A percentile compares a stretch with the other conserved stretches of the same genome.
phyloP scores from a whole-genome alignment of 2,113 vertebrate species.

The Psephotus haematonotus region DNA sequence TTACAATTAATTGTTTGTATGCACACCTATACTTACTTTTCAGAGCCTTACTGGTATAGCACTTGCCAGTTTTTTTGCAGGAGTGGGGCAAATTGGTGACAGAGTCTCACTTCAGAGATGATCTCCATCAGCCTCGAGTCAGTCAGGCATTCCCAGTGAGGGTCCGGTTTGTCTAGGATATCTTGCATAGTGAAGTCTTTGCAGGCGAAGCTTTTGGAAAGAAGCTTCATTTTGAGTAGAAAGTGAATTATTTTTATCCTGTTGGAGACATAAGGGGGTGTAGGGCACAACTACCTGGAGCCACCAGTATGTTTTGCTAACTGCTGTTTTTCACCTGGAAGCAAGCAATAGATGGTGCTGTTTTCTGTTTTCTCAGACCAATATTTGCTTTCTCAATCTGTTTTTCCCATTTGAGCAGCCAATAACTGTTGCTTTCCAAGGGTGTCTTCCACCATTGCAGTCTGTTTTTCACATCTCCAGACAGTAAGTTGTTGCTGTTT shows the following conservation, averaged over 20 bases:
- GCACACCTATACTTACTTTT: not conserved
- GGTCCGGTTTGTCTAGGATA: not conserved
- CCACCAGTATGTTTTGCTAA: not conserved
- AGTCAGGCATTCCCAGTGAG: not conserved
- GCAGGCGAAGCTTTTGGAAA: not conserved
- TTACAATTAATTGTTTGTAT: not conserved
- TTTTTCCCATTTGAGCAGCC: not conserved
- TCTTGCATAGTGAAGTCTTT: rapidly evolving
- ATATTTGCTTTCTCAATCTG: not conserved
- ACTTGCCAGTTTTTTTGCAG: not conserved
- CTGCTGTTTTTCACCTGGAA: not conserved
- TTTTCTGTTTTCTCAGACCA: not conserved
- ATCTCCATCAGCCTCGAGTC: not conserved
- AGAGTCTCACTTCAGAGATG: not conserved
- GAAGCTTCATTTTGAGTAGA: not conserved
- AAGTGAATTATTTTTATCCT: not conserved
- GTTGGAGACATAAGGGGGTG: not conserved
- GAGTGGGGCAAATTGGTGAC: not conserved
- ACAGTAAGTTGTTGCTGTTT: not conserved
- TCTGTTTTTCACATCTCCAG: not conserved
- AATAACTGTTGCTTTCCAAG: not conserved
- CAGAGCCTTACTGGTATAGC: not conserved
- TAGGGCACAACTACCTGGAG: not conserved
- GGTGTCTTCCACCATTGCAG: not conserved
- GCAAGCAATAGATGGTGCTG: not conserved